Evolutionary conservation across 1,140 invertebrate genomes (phyloP), one percentile per base, ranked within the genome.

Genomic region (Tetramorium alpestre): DNA sequence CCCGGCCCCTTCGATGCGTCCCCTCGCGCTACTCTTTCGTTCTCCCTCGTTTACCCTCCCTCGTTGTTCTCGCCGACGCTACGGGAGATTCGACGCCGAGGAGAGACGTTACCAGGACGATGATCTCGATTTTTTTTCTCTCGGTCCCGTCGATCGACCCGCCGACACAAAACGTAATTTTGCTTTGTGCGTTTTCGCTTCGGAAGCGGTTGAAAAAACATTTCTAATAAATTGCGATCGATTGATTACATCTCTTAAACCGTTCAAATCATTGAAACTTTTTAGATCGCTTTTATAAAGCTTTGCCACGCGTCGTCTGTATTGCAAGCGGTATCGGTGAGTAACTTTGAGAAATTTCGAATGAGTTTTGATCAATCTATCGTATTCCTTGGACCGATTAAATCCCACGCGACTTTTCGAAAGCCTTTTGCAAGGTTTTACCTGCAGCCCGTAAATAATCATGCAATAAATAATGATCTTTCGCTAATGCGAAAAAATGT

Each of bases 41-140:
- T 87, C 81, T 84, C 69, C 69, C 80, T 87, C 69, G 56, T 84
- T 77, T 72, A 75, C 82, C 73, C 82, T 76, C 72, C 82, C 58
- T 54, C 82, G 82, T 85, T 67, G 76, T 73, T 81, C 88, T 90
- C 86, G 78, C 81, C 78, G 72, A 85, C 85, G 69, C 88, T 82
- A 85, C 78, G 67, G 80, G 89, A 90, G 89, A 90, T 73, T 67
- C 85, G 77, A 84, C 56, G 77, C 77, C 78, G 73, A 54, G 78
- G 58, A 80, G 65, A 88, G 82, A 90, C 89, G 89, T 91, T 91
- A 90, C 87, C 72, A 90, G 89, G 89, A 91, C 89, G 89, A 91
- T 91, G 89, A 90, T 91, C 89, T 78, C 87, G 56, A 86, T 64
- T 58, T 62, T 65, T 62, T 72, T 82, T n/a, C 62, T 86, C 72